Evolutionary conservation across 2,797 vertebrate species (phyloP), one percentile per base, ranked within the genome.

Genomic region (Anableps anableps): DNA sequence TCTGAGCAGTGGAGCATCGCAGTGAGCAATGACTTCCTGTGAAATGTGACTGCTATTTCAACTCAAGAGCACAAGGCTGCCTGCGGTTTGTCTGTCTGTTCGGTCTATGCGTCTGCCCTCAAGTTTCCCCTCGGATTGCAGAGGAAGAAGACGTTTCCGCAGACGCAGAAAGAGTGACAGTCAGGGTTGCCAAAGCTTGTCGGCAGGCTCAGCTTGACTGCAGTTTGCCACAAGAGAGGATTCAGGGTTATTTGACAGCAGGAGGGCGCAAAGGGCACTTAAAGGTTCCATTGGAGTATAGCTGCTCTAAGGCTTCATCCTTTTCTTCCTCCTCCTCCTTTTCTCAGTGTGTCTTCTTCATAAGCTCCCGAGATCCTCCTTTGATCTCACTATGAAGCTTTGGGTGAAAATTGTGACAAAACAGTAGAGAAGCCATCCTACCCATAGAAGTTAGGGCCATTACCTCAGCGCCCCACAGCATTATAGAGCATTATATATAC

Each of bases 401-500:
- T 72, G 58, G 79, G 68, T 16, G 38, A 70, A 70, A 43, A n/a
- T n/a, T n/a, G 66, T n/a, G 38, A 43, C 88, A 91, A 79, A 83
- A 41, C 72, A 58, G 76, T 78, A 77, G 29, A 68, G 66, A 70
- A 81, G 68, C 70, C 77, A 43, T 92, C 85, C 87, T 88, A 83
- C 86, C 80, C 66, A 62, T 84, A 70, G 64, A 80, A 72, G 74
- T 71, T 76, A 60, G 79, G 91, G 90, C 89, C 90, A 90, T 95
- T 92, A 94, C 90, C 91, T 95, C 93, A 96, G 90, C 83, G 79
- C 78, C 85, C 85, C 84, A 78, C 79, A 85, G 81, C 89, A 94
- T 90, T 90, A 92, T 93, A 94, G 91, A 93, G 92, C n/a, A n/a
- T n/a, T n/a, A 91, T 89, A 93, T 94, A 95, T 93, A 95, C 92